Percentiles rank a stretch among this genome's conserved stretches.
Evolutionary conservation across 2,113 vertebrate species (phyloP).

Genomic region (Paracanthobrama guichenoti): DNA sequence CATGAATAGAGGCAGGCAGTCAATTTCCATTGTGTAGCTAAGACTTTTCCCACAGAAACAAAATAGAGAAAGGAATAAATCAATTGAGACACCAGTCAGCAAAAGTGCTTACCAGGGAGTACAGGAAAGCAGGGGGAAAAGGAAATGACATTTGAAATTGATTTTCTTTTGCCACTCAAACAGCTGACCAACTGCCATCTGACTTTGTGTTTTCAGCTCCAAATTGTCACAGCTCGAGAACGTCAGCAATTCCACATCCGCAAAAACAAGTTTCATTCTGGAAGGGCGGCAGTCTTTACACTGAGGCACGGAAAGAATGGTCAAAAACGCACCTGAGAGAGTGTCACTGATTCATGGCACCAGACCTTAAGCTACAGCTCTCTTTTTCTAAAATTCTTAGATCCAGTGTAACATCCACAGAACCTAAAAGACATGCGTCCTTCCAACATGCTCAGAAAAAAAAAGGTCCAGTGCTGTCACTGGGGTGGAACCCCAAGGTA

Average conservation of each 20-base stretch:
- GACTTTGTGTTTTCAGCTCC: constrained; percentile 21
- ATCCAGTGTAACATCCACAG: neutral
- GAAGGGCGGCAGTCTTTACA: neutral
- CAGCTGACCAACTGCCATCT: neutral
- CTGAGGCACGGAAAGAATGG: neutral
- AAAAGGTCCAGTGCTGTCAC: no score
- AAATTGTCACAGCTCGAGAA: neutral
- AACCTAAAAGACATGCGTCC: neutral
- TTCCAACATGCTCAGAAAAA: no score
- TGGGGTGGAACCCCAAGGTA: no score
- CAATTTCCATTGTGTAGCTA: constrained; percentile 10
- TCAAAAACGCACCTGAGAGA: neutral
- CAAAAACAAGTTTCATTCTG: constrained; percentile 3
- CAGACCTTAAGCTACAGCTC: neutral
- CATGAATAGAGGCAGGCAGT: neutral
- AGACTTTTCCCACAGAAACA: neutral
- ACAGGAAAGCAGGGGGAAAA: neutral
- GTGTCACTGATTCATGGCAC: neutral
- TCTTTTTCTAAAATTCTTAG: neutral
- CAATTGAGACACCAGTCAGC: constrained; percentile 15
- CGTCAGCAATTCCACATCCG: constrained; percentile 1
- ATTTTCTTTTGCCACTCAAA: constrained; percentile 10
- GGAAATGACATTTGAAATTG: constrained; percentile 39
- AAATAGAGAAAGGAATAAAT: neutral
- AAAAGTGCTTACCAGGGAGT: neutral